Percentiles rank a stretch among this genome's conserved stretches.
phyloP scores from a whole-genome alignment of 2,797 vertebrate species.

The Micropoecilia bifurca region DNA sequence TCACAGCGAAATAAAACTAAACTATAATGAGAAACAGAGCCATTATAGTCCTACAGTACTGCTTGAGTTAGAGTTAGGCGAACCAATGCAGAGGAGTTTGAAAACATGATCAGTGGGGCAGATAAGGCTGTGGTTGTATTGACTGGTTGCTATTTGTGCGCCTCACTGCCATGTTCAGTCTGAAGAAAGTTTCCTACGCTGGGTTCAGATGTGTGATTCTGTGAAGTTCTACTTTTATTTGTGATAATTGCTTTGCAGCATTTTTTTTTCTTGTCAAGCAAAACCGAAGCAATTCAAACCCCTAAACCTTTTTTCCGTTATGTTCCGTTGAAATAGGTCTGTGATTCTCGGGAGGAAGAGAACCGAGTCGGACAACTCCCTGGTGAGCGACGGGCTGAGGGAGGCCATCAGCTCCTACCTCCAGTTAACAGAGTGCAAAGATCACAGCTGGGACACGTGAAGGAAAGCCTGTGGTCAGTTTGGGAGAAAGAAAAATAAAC shows the following conservation, averaged over 20 bases:
- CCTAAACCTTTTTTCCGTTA: background rate
- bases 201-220: background rate
- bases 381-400: slow-evolving; percentile 87
- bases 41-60: background rate
- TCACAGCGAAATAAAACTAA: no score
- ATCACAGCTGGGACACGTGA: slow-evolving; percentile 71
- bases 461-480: background rate
- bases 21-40: no score
- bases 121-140: slow-evolving; percentile 11
- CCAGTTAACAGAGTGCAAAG: slow-evolving; percentile 81
- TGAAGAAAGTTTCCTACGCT: background rate
- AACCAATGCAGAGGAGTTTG: slow-evolving; percentile 3
- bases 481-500: background rate
- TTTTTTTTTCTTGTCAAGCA: background rate
- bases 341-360: slow-evolving; percentile 73
- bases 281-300: background rate
- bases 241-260: background rate
- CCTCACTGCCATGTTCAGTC: background rate
- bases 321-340: slow-evolving; percentile 74
- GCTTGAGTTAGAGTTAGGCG: slow-evolving; percentile 2
- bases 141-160: background rate
- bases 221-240: background rate
- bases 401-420: slow-evolving; percentile 90
- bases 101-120: background rate
- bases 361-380: slow-evolving; percentile 63